Percentiles rank a stretch among this genome's conserved stretches.
Evolutionary conservation across 2,888 invertebrate species (phyloP).

Genomic region (Spisula solida): DNA sequence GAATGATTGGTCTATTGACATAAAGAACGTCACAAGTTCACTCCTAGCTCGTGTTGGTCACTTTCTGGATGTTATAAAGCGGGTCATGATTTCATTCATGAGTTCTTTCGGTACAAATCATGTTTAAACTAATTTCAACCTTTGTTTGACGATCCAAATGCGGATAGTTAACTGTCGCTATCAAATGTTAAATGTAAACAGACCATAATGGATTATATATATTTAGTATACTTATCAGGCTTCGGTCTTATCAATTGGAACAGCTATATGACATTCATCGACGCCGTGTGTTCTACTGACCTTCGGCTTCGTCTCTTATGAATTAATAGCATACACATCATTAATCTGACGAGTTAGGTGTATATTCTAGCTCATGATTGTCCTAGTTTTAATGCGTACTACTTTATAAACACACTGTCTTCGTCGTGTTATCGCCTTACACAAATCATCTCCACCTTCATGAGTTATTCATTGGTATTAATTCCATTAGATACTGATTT

Average conservation of each 20-base stretch:
- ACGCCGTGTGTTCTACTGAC: neutral
- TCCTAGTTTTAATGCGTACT: neutral
- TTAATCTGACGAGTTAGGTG: too few relatives aligned
- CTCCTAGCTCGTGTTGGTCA: neutral
- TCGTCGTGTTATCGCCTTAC: neutral
- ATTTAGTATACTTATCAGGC: neutral
- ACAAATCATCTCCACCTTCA: neutral
- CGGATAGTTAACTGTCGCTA: constrained; percentile 3
- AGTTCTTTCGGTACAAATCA: constrained; percentile 25
- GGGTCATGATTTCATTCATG: constrained; percentile 14
- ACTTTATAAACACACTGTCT: neutral
- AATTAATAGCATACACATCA: too few relatives aligned
- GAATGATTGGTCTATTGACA: neutral
- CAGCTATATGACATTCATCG: neutral
- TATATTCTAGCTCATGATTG: too few relatives aligned
- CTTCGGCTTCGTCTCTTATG: neutral
- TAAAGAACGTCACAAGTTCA: neutral
- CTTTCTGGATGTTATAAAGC: neutral
- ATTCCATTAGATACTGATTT: neutral
- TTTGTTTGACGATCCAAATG: constrained; percentile 29
- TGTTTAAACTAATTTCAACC: neutral
- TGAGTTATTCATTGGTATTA: neutral
- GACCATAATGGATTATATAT: neutral
- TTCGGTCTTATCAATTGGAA: neutral
- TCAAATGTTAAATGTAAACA: neutral